phyloP scores from a whole-genome alignment of 2,888 invertebrate genomes.

The Ormyrus pomaceus region DNA sequence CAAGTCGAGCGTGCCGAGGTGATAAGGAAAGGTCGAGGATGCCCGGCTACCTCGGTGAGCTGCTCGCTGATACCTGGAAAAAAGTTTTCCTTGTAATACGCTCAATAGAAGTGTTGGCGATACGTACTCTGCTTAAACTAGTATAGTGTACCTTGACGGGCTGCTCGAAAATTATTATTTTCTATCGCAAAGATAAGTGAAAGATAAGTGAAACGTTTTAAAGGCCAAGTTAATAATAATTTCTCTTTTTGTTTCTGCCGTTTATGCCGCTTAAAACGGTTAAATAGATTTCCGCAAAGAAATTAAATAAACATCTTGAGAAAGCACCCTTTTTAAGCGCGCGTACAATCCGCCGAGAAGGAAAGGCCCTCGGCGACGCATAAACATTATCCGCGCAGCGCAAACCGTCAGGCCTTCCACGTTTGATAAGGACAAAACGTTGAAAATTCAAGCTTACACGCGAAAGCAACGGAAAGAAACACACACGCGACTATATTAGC shows the following conservation, averaged over 20 bases:
- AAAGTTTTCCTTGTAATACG: neutral
- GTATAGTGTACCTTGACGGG: no score
- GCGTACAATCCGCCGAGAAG: neutral
- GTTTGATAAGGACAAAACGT: no score
- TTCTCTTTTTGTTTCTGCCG: no score
- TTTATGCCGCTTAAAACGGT: neutral
- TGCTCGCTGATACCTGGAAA: neutral
- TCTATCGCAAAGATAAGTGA: no score
- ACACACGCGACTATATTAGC: slow-evolving; percentile 6
- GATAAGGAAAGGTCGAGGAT: slow-evolving; percentile 1
- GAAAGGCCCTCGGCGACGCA: neutral
- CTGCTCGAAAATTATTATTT: no score
- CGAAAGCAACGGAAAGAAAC: no score
- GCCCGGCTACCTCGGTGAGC: slow-evolving; percentile 9
- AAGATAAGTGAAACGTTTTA: no score
- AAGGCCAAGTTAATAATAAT: no score
- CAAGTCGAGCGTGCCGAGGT: neutral
- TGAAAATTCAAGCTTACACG: no score
- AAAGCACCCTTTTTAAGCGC: slow-evolving; percentile 21
- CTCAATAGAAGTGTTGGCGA: no score
- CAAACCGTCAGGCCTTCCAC: neutral
- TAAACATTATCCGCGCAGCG: neutral
- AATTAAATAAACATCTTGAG: slow-evolving; percentile 23
- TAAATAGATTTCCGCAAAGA: neutral
- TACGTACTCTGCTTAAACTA: no score